Evolutionary conservation across 2,113 vertebrate species (phyloP).

Genomic region (Mastomys coucha): DNA sequence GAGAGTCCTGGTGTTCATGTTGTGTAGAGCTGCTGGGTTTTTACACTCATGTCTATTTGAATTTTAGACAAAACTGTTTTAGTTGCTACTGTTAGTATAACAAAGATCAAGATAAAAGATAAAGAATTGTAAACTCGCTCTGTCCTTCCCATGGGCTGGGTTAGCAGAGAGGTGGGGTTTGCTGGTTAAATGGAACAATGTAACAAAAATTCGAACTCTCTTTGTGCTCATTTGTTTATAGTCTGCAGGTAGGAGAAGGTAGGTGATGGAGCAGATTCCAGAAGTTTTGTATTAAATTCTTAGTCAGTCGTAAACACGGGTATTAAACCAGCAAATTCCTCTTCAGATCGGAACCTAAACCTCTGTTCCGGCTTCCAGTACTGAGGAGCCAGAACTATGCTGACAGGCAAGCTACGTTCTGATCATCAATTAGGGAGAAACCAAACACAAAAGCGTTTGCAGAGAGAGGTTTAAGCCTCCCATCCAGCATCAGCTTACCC

Average conservation of each 20-base stretch:
- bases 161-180: background rate
- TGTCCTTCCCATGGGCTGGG: background rate
- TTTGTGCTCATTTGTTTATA: background rate
- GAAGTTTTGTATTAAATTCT: background rate
- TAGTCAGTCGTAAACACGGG: background rate
- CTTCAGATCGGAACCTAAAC: background rate
- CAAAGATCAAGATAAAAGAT: background rate
- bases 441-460: background rate
- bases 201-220: background rate
- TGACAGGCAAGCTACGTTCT: background rate
- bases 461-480: background rate
- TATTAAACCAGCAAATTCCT: background rate
- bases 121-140: background rate
- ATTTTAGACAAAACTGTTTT: conserved; percentile 46
- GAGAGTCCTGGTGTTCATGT: background rate
- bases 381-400: rapidly evolving
- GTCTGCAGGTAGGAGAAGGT: background rate
- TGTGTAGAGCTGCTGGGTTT: background rate
- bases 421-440: background rate
- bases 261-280: conserved; percentile 1
- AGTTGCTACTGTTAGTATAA: background rate
- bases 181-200: background rate
- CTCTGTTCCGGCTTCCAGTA: background rate
- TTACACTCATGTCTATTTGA: background rate
- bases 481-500: conserved; percentile 7